Evolutionary conservation across 2,113 vertebrate genomes (phyloP).

Genomic region (Leucopsar rothschildi): DNA sequence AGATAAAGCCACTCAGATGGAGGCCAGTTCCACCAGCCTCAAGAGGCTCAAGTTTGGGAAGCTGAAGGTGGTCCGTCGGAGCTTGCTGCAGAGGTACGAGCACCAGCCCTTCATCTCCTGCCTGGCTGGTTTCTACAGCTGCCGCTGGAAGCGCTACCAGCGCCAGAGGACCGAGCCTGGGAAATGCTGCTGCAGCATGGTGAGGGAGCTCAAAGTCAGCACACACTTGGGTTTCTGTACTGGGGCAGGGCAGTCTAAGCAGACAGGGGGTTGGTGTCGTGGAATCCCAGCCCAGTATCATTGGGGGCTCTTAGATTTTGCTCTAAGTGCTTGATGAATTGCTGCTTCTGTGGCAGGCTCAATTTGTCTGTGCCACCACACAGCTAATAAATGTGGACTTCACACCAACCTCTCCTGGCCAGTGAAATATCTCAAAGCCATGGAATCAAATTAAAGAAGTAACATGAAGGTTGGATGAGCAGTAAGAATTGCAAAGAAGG

Average conservation of each 20-base stretch:
- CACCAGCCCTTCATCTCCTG: constrained; percentile 85
- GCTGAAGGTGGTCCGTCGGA: constrained; percentile 80
- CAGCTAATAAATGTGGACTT: neutral
- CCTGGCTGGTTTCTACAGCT: constrained; percentile 85
- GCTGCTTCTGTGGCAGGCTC: neutral
- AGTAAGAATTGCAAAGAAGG: neutral
- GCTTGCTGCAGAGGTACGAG: constrained; percentile 81
- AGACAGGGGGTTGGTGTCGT: neutral
- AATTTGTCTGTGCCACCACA: neutral
- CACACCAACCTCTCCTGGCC: neutral
- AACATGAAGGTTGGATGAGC: neutral
- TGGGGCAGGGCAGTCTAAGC: neutral
- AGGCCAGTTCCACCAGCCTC: constrained; percentile 50
- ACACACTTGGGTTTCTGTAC: neutral
- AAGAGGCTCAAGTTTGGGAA: constrained; percentile 81
- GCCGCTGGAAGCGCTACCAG: constrained; percentile 86
- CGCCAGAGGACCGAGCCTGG: constrained; percentile 75
- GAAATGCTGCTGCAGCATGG: constrained; percentile 85
- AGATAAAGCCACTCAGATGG: constrained; percentile 66
- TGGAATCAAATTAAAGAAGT: neutral
- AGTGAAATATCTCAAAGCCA: neutral
- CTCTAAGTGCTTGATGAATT: neutral
- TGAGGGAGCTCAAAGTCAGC: constrained; percentile 1
- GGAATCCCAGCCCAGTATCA: neutral
- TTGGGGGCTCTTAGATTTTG: neutral